Evolutionary conservation across 2,888 invertebrate genomes (phyloP), one percentile per base, ranked within the genome.

Genomic region (Leptogaster cylindrica): DNA sequence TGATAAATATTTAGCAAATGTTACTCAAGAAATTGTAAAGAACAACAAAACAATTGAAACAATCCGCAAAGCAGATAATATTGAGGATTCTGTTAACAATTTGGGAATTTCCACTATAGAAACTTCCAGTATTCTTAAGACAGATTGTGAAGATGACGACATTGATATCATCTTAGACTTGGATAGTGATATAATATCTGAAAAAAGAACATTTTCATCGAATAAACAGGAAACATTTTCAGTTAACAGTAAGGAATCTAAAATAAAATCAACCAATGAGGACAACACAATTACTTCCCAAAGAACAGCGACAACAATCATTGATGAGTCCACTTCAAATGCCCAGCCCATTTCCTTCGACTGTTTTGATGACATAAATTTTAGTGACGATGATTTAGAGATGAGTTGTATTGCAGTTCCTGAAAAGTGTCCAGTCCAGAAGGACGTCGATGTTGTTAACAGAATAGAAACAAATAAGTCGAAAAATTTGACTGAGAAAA

Each of bases 381-480:
- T 46, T 25, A 46, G 46, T 46, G 46, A 46, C 25, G 25, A 46
- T 23, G 46, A 46, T 7, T 3, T 33, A 28, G 52, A 18, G 28
- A 50, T 31, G 6, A 36, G 39, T 39, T 36, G 12, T 5, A 39
- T 36, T 25, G 4, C 20, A 2, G 12, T 55, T 36, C 12, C 16
- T 4, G 39, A 36, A 20, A 8, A 55, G 0, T 10, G 12, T 41
- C 1, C 44, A 23, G 23, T 7, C 7, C 8, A 25, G 39, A 58
- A 58, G 12, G n/a, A n/a, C n/a, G n/a, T n/a, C n/a, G n/a, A n/a
- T n/a, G n/a, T n/a, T n/a, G n/a, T n/a, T n/a, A n/a, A n/a, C n/a
- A 23, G 25, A 41, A 58, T 5, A 8, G 20, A 55, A 55, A 36
- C 6, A 12, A 6, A 8, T 23, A 14, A 18, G 7, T 3, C 39